Percentiles rank a stretch among this genome's conserved stretches.
These are phyloP conservation scores for Drosophila suboccidentalis DNA, from an alignment of 2,888 invertebrate genomes.

Conservation along the genomic window DNA sequence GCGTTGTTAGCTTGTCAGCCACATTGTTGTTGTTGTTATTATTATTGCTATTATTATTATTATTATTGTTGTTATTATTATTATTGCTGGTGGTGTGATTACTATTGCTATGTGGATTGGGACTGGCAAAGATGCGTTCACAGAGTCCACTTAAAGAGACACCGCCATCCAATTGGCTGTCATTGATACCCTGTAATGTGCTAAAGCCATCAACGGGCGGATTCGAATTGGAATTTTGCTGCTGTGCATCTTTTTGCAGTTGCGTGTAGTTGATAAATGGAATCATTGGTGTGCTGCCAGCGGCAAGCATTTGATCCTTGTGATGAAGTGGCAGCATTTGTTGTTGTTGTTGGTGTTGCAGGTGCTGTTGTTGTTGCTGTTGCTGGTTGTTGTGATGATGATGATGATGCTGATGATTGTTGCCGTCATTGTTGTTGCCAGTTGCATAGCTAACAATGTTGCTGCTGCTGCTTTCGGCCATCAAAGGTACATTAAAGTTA, in stretches of 20 bases:
- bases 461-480: slow-evolving; percentile 65
- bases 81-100: slow-evolving; percentile 36
- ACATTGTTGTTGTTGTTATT: slow-evolving; percentile 44
- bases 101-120: slow-evolving; percentile 56
- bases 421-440: slow-evolving; percentile 39
- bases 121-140: slow-evolving; percentile 74
- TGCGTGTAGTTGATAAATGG: slow-evolving; percentile 62
- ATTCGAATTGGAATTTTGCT: slow-evolving; percentile 40
- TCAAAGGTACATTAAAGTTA: slow-evolving; percentile 73
- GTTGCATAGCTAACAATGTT: slow-evolving; percentile 47
- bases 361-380: slow-evolving; percentile 34
- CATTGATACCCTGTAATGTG: slow-evolving; percentile 61
- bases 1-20: slow-evolving; percentile 45
- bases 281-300: slow-evolving; percentile 72
- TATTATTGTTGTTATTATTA: slow-evolving; percentile 33
- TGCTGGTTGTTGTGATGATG: slow-evolving; percentile 38
- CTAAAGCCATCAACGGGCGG: slow-evolving; percentile 45
- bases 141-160: slow-evolving; percentile 69
- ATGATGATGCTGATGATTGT: slow-evolving; percentile 45
- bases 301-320: slow-evolving; percentile 82
- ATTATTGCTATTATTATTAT: slow-evolving; percentile 33
- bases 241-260: slow-evolving; percentile 55
- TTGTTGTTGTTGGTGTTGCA: slow-evolving; percentile 41
- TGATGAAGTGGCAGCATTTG: slow-evolving; percentile 67
- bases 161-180: slow-evolving; percentile 65